These are phyloP conservation scores for Mustela lutreola DNA, from an alignment of 2,113 vertebrate species.

Conservation along the genomic window DNA sequence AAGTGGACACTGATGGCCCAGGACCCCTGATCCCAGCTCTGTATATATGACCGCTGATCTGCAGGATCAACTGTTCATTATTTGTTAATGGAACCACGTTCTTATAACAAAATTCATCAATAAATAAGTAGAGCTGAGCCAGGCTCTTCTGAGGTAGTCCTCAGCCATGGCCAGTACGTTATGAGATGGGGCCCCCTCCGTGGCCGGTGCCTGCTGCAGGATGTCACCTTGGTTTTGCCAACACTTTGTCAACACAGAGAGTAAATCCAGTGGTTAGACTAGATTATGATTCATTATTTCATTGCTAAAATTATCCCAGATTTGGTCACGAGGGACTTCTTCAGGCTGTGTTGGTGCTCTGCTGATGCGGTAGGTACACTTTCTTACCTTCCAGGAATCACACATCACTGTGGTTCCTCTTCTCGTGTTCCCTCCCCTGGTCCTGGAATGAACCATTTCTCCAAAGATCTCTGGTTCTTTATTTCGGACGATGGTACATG, in stretches of 20 bases:
- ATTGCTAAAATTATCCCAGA: not conserved
- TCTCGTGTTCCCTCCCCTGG: not conserved
- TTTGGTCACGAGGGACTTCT: not conserved
- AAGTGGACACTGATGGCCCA: not conserved
- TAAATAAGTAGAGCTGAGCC: not conserved
- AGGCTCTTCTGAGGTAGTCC: not conserved
- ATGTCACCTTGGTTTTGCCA: no score
- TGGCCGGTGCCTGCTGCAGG: not conserved
- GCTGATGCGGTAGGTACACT: not conserved
- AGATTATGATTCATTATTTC: not conserved
- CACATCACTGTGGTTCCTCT: not conserved
- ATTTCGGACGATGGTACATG: not conserved
- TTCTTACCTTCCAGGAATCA: not conserved
- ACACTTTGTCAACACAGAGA: not conserved
- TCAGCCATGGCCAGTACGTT: not conserved
- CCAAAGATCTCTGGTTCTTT: not conserved
- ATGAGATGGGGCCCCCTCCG: not conserved
- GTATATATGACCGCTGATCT: not conserved
- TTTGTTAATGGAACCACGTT: not conserved
- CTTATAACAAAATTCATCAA: not conserved
- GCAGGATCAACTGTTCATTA: not conserved
- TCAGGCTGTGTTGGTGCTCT: not conserved
- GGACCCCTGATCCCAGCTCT: not conserved
- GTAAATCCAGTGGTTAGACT: not conserved
- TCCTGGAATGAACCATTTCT: not conserved